Conservation (phyloP, 2,113 vertebrate genomes). For the Brachypodius melanocephalos region DNA sequence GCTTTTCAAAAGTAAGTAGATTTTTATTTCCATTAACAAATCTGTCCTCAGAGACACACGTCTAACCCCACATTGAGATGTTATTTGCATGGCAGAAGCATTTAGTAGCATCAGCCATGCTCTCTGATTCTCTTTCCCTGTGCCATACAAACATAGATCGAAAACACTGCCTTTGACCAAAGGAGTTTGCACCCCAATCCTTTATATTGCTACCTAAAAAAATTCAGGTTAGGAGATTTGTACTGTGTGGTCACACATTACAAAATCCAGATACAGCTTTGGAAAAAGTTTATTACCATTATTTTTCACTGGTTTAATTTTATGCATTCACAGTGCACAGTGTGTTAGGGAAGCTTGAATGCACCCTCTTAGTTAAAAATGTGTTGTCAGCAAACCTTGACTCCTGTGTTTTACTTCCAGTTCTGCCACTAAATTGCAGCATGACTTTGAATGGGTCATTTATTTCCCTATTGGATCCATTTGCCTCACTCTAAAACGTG, state of each 20-base stretch:
- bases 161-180: background rate
- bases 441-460: background rate
- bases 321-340: background rate
- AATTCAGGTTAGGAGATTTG: background rate
- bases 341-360: background rate
- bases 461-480: background rate
- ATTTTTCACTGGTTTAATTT: background rate
- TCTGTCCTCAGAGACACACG: background rate
- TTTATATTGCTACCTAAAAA: background rate
- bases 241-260: background rate
- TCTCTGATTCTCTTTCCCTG: background rate
- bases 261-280: background rate
- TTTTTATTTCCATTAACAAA: background rate
- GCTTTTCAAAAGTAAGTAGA: background rate
- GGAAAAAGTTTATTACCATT: background rate
- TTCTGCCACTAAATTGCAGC: background rate
- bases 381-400: background rate
- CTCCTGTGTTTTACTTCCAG: background rate
- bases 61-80: background rate
- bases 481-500: background rate
- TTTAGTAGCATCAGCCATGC: background rate
- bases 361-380: background rate
- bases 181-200: background rate
- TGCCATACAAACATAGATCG: background rate
- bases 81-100: background rate